Evolutionary conservation across 2,888 invertebrate genomes (phyloP).

Genomic region (Colletes collaris): DNA sequence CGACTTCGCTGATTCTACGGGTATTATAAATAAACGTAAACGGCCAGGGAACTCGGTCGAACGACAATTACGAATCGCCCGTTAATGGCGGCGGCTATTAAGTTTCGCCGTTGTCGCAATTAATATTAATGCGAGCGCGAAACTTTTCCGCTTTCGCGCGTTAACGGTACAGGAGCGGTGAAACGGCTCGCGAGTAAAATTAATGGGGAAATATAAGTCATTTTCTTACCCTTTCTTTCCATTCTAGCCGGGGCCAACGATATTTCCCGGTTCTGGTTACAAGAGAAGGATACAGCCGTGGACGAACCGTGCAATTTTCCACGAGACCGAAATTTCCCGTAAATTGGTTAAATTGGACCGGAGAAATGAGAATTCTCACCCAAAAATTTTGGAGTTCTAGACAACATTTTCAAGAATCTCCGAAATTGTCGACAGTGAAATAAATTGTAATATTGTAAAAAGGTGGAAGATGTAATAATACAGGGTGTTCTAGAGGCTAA

Average conservation of each 20-base stretch:
- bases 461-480: no score
- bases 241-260: not conserved
- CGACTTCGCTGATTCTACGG: conserved; percentile 66
- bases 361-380: no score
- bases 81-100: conserved; percentile 62
- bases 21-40: conserved; percentile 77
- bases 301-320: no score
- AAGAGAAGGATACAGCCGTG: no score
- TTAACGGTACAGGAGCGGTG: conserved; percentile 1
- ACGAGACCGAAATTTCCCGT: no score
- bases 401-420: no score
- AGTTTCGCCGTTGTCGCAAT: conserved; percentile 13
- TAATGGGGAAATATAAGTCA: conserved; percentile 20
- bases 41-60: conserved; percentile 73
- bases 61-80: conserved; percentile 75
- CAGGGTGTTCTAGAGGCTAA: no score
- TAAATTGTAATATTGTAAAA: no score
- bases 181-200: conserved; percentile 19
- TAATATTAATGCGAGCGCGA: conserved; percentile 46
- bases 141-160: conserved; percentile 26
- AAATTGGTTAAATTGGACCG: no score
- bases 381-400: no score
- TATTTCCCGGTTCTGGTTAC: not conserved
- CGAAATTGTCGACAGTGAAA: no score
- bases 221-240: conserved; percentile 6